These are phyloP conservation scores for Drosophila pseudotalamancana DNA, from an alignment of 2,888 invertebrate species.

Conservation along the genomic window DNA sequence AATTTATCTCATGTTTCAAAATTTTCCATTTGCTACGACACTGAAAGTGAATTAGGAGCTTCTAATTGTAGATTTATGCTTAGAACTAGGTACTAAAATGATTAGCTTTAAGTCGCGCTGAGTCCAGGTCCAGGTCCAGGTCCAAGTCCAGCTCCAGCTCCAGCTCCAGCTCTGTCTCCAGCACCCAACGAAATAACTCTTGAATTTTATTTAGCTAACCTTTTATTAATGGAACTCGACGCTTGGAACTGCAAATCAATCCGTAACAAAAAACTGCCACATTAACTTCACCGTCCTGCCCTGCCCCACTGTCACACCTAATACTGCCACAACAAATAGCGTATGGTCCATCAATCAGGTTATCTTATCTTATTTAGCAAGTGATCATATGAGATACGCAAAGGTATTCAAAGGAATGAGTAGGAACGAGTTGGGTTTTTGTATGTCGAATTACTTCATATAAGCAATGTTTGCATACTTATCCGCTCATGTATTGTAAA, in stretches of 20 bases:
- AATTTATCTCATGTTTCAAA: conserved; percentile 71
- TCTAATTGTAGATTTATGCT: conserved; percentile 73
- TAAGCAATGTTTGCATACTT: conserved; percentile 3
- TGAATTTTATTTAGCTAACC: conserved; percentile 8
- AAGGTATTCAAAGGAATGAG: conserved; percentile 37
- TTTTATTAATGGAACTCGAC: conserved; percentile 35
- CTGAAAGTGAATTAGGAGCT: conserved; percentile 77
- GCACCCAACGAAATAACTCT: conserved; percentile 27
- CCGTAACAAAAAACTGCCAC: conserved; percentile 67
- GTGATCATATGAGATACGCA: conserved; percentile 17
- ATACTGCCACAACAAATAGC: conserved; percentile 60
- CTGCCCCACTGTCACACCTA: conserved; percentile 18
- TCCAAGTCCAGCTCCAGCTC: conserved; percentile 23
- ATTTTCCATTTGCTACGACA: conserved; percentile 67
- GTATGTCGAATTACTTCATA: conserved; percentile 3
- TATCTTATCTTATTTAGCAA: conserved; percentile 8
- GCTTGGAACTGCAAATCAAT: conserved; percentile 10
- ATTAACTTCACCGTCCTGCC: conserved; percentile 39
- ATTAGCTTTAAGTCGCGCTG: conserved; percentile 70
- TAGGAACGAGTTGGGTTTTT: conserved; percentile 28
- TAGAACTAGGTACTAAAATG: conserved; percentile 70
- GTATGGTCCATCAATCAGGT: conserved; percentile 19
- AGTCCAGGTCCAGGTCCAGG: conserved; percentile 54
- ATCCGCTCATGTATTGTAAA: conserved; percentile 54
- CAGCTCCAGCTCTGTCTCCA: conserved; percentile 24